A percentile compares a stretch with the other conserved stretches of the same genome.
phyloP scores from a whole-genome alignment of 2,888 invertebrate genomes.

The Melikaiella ostensackeni region DNA sequence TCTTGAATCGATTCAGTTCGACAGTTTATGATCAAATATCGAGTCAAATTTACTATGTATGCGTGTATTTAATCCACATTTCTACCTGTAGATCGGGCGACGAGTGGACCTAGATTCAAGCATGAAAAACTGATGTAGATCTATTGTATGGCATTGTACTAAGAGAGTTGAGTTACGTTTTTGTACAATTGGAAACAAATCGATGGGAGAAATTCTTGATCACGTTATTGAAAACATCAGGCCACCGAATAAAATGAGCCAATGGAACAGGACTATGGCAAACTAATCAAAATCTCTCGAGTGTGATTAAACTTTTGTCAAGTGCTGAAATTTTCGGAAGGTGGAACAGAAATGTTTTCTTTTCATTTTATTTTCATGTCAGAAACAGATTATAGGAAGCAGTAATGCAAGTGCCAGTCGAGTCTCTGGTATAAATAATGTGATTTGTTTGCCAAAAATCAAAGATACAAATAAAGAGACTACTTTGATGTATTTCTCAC shows the following conservation, averaged over 20 bases:
- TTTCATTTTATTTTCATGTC: neutral
- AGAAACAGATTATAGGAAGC: neutral
- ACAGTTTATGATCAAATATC: neutral
- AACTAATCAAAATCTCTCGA: slow-evolving; percentile 28
- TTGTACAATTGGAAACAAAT: slow-evolving; percentile 4
- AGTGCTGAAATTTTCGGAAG: neutral
- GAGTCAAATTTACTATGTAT: slow-evolving; percentile 2
- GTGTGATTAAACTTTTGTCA: slow-evolving; percentile 4
- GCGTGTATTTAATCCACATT: slow-evolving; percentile 3
- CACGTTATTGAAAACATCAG: neutral
- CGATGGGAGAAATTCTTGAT: neutral
- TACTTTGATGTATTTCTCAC: neutral
- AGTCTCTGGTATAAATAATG: slow-evolving; percentile 1
- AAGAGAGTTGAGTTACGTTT: neutral
- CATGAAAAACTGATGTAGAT: slow-evolving; percentile 3
- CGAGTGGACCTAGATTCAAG: neutral
- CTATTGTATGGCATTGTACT: slow-evolving; percentile 9
- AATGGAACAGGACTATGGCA: neutral
- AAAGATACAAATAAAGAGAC: neutral
- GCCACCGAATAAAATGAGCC: neutral
- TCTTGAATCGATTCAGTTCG: neutral
- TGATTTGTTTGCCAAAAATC: neutral
- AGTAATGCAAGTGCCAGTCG: slow-evolving; percentile 15
- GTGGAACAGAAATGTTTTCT: slow-evolving; percentile 16
- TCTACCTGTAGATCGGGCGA: neutral